Base-by-base conservation (phyloP, 2,888 invertebrate genomes). In the Nebria salina region DNA sequence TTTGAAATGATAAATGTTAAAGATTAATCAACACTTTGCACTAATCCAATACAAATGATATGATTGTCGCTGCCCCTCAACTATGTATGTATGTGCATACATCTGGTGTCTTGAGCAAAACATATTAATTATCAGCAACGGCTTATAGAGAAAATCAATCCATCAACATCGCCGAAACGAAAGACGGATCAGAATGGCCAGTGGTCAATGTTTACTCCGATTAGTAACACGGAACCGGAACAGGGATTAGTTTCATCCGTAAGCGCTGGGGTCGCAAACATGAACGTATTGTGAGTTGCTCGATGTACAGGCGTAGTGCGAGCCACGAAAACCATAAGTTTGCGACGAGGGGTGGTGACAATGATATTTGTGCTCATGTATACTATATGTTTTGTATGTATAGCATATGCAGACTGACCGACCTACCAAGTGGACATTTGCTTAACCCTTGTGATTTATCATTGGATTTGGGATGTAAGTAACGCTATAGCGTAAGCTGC, bases 391-490 rank as follows among this genome's bases (percentile, higher is more conserved):
- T 85, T 86, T 87, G 86, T 86, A 87, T 86, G 86, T 87, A 87
- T 87, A 88, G 87, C 88, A 87, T 88, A 88, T 88, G 88, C 86
- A 87, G 86, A 87, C 86, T 87, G 88, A 87, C 87, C 87, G 88
- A 87, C 87, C 87, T 84, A 83, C 85, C 83, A 85, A 85, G 86
- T 86, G 87, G 88, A 88, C 88, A 86, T 87, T 87, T 86, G 87
- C 87, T 86, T 87, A 88, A 88, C 87, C 86, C 87, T 86, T 83
- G 87, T 87, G 84, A 88, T 88, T 87, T 87, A 88, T 88, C 88
- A 88, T 84, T 87, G 88, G 88, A 88, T 88, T 88, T 88, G 85
- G 54, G 54, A 86, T 83, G 84, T 70, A 70, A 70, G 70, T 70
- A 70, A 70, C 70, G 70, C 70, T 25, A 34, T 70, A 54, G 11